A percentile compares a stretch with the other conserved stretches of the same genome.
phyloP scores from a whole-genome alignment of 2,888 invertebrate genomes.

The Epicampocera succincta region DNA sequence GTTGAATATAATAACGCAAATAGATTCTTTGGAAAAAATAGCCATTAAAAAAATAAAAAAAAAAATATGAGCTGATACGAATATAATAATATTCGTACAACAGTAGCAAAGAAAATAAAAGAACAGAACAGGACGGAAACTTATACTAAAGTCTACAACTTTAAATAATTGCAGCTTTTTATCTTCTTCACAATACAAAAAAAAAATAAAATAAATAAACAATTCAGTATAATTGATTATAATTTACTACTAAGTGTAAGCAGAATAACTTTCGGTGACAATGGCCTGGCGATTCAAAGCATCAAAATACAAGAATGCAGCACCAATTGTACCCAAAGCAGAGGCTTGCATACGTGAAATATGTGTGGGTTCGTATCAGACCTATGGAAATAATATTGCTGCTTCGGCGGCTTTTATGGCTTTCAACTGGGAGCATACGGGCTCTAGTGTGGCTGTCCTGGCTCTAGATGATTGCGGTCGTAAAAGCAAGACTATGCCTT shows the following conservation, averaged over 20 bases:
- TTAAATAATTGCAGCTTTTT: slow-evolving; percentile 55
- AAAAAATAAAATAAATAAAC: slow-evolving; percentile 48
- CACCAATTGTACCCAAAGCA: slow-evolving; percentile 96
- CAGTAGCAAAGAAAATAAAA: slow-evolving; percentile 13
- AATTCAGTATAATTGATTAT: slow-evolving; percentile 61
- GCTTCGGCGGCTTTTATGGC: slow-evolving; percentile 97
- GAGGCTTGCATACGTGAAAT: slow-evolving; percentile 94
- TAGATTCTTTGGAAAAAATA: slow-evolving; percentile 26
- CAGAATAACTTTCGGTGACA: slow-evolving; percentile 49
- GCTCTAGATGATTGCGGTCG: slow-evolving; percentile 94
- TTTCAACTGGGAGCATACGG: slow-evolving; percentile 96
- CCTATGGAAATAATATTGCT: slow-evolving; percentile 96
- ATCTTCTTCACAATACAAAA: neutral
- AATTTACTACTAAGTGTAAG: slow-evolving; percentile 42
- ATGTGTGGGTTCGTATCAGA: slow-evolving; percentile 95
- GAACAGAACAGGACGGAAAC: neutral
- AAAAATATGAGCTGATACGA: slow-evolving; percentile 49
- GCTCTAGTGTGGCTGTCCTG: slow-evolving; percentile 94
- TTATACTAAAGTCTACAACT: slow-evolving; percentile 42
- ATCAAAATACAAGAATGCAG: slow-evolving; percentile 99
- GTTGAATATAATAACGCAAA: slow-evolving; percentile 26
- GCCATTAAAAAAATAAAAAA: slow-evolving; percentile 18
- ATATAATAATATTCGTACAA: slow-evolving; percentile 43
- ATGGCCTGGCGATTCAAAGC: slow-evolving; percentile 99
- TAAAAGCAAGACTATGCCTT: slow-evolving; percentile 93